phyloP scores from a whole-genome alignment of 2,113 vertebrate genomes.

The Egretta garzetta region DNA sequence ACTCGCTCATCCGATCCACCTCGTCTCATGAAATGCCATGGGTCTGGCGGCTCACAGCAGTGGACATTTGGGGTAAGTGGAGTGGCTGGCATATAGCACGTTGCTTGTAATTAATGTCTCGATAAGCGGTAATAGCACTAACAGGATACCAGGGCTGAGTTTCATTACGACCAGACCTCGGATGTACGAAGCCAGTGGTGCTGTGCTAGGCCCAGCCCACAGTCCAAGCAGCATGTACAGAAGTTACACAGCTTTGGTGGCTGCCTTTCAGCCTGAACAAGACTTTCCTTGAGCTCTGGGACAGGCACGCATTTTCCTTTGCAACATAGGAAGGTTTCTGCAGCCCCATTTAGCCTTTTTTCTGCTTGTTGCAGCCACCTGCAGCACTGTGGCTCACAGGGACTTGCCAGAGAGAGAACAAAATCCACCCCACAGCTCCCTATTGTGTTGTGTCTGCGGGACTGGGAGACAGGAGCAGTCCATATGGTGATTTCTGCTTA shows the following conservation, averaged over 20 bases:
- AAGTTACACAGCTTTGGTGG: not conserved
- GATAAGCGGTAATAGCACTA: accelerated
- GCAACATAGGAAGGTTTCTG: not conserved
- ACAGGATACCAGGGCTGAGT: not conserved
- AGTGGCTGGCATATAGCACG: not conserved
- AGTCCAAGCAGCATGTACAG: not conserved
- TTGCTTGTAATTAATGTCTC: not conserved
- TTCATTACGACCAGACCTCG: not conserved
- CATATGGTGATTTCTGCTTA: not conserved
- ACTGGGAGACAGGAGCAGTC: not conserved
- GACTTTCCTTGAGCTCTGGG: not conserved
- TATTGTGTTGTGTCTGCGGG: not conserved
- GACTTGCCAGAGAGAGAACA: not conserved
- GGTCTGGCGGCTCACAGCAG: constrained; percentile 94
- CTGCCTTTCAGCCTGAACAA: not conserved
- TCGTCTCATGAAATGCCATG: constrained; percentile 96
- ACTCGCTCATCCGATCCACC: constrained; percentile 88
- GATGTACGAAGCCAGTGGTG: not conserved
- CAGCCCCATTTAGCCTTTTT: not conserved
- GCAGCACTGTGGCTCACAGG: not conserved
- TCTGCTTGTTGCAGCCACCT: not conserved
- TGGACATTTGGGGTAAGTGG: constrained; percentile 90
- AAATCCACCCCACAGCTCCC: not conserved
- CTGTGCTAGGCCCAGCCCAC: not conserved
- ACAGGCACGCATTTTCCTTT: not conserved